These are phyloP conservation scores for Stenoptilia bipunctidactyla DNA, from an alignment of 2,888 invertebrate genomes.

Conservation along the genomic window DNA sequence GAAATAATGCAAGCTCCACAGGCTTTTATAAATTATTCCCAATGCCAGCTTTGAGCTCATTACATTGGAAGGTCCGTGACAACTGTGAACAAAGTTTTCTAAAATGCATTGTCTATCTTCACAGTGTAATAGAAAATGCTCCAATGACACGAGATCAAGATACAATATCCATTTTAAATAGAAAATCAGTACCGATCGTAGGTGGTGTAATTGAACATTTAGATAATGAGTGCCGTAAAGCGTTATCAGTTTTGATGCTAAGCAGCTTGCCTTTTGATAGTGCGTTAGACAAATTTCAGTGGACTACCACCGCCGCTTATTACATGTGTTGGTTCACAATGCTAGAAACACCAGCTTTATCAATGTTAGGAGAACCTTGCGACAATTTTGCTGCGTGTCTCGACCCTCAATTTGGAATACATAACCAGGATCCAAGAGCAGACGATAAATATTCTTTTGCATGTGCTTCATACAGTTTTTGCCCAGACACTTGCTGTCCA, in stretches of 20 bases:
- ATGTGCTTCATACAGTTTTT: constrained; percentile 76
- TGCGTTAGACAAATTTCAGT: constrained; percentile 71
- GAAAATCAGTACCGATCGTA: constrained; percentile 23
- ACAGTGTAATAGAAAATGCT: constrained; percentile 35
- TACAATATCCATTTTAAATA: constrained; percentile 50
- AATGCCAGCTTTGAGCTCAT: constrained; percentile 59
- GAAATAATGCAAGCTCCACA: constrained; percentile 2
- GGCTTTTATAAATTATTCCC: constrained; percentile 61
- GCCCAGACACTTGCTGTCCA: constrained; percentile 76
- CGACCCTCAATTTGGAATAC: constrained; percentile 38
- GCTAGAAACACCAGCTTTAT: constrained; percentile 57
- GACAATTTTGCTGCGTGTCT: constrained; percentile 74
- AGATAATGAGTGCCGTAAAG: constrained; percentile 58
- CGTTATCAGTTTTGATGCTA: constrained; percentile 44
- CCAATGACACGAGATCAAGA: constrained; percentile 64
- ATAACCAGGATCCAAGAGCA: constrained; percentile 69
- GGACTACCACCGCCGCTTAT: constrained; percentile 74
- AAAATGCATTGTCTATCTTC: constrained; percentile 70
- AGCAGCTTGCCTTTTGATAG: constrained; percentile 67
- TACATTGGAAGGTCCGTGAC: constrained; percentile 74
- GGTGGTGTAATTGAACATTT: constrained; percentile 2
- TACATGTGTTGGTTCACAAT: constrained; percentile 79
- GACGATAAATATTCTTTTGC: constrained; percentile 63
- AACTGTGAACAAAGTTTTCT: constrained; percentile 64
- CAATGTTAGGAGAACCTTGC: constrained; percentile 67